phyloP scores from a whole-genome alignment of 2,888 invertebrate genomes.

The Acronicta aceris region DNA sequence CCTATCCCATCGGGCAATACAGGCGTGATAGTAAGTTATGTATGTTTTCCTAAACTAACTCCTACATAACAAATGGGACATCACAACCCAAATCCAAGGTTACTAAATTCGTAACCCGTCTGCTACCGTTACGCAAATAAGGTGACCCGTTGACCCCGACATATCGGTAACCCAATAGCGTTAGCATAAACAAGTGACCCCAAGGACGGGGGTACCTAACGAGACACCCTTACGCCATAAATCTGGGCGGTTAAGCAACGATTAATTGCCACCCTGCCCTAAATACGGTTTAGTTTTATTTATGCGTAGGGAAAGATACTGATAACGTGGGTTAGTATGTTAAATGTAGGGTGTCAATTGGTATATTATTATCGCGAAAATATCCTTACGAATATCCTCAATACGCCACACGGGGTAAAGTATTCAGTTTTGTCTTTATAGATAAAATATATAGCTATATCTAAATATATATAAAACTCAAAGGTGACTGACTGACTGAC shows the following conservation, averaged over 20 bases:
- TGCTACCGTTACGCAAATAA: not conserved
- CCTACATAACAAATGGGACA: not conserved
- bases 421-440: no score
- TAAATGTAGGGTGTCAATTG: constrained; percentile 10
- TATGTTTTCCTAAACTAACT: no score
- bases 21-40: no score
- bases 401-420: no score
- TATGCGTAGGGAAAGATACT: constrained; percentile 9
- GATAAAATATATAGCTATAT: no score
- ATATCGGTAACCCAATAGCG: constrained; percentile 6
- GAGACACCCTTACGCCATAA: constrained; percentile 26
- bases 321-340: constrained; percentile 21
- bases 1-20: no score
- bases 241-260: constrained; percentile 24
- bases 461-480: no score
- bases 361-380: not conserved
- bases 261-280: constrained; percentile 42
- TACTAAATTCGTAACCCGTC: not conserved
- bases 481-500: no score
- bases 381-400: no score
- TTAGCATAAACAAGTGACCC: constrained; percentile 28
- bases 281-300: constrained; percentile 38
- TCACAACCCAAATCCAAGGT: not conserved
- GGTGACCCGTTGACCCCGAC: constrained; percentile 18
- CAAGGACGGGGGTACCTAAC: constrained; percentile 29